phyloP scores from a whole-genome alignment of 1,140 invertebrate genomes.

The Triops longicaudatus region DNA sequence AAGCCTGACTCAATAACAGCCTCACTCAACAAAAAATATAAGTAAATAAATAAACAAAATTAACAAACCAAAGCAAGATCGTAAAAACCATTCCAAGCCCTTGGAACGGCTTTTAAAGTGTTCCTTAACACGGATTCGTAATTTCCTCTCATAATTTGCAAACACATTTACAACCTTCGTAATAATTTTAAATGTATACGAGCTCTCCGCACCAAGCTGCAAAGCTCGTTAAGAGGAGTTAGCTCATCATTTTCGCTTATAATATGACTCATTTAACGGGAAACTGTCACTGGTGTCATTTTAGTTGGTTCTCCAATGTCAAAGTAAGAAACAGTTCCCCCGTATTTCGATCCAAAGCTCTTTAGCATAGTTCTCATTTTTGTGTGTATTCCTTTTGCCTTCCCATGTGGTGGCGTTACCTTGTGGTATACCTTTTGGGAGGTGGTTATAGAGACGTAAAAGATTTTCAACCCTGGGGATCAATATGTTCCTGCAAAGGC shows the following conservation, averaged over 20 bases:
- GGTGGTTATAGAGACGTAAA: constrained; percentile 15
- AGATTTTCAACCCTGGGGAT: neutral
- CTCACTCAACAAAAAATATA: too few species aligned
- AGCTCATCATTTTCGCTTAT: neutral
- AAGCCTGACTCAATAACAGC: too few species aligned
- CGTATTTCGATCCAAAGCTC: neutral
- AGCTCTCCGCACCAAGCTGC: neutral
- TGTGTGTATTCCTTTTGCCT: neutral
- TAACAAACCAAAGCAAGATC: too few species aligned
- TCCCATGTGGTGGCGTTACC: neutral
- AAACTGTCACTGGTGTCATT: neutral
- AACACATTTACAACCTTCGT: too few species aligned
- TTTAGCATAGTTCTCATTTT: neutral
- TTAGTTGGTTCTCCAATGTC: neutral
- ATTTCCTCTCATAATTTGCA: too few species aligned
- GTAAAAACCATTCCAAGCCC: too few species aligned
- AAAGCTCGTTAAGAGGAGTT: neutral
- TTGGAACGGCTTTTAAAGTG: too few species aligned
- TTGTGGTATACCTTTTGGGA: neutral
- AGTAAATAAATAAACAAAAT: too few species aligned
- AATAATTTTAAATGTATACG: too few species aligned
- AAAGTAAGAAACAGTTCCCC: neutral
- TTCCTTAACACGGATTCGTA: too few species aligned
- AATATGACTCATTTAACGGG: constrained; percentile 7
- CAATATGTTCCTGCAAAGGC: neutral